These are phyloP conservation scores for Tringa solitaria DNA, from an alignment of 2,113 vertebrate species.

Conservation along the genomic window DNA sequence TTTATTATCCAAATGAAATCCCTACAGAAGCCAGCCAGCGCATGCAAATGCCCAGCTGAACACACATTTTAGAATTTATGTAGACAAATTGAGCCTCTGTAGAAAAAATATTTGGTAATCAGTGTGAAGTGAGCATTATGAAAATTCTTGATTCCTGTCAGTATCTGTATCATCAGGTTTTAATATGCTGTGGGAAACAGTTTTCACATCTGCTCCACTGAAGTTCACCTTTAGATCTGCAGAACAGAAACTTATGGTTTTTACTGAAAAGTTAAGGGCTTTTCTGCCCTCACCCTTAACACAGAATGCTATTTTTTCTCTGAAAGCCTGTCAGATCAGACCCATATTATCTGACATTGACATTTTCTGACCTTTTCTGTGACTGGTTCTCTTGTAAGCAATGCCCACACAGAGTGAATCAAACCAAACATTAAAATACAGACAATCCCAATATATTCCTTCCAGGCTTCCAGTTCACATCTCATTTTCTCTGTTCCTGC, in stretches of 20 bases:
- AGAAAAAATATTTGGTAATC: neutral
- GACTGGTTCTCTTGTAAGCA: conserved; percentile 1
- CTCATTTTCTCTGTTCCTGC: conserved; percentile 35
- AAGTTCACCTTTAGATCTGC: neutral
- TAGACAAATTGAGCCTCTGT: neutral
- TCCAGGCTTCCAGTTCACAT: conserved; percentile 1
- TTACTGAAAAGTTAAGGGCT: neutral
- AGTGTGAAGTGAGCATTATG: neutral
- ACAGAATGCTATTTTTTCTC: neutral
- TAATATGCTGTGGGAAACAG: neutral
- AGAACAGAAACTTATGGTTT: neutral
- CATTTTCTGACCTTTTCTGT: conserved; percentile 42
- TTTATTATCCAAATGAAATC: neutral
- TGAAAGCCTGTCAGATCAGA: neutral
- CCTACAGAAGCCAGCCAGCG: neutral
- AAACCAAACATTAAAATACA: conserved; percentile 36
- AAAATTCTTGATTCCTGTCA: neutral
- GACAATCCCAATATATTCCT: neutral
- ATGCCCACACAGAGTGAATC: neutral
- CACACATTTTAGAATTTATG: neutral
- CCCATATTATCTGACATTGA: neutral
- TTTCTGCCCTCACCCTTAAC: neutral
- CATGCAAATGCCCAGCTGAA: neutral
- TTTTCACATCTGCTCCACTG: neutral
- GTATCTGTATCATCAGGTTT: neutral